A percentile compares a stretch with the other conserved stretches of the same genome.
Evolutionary conservation across 1,140 invertebrate species (phyloP).

Genomic region (Potamilus streckersoni): DNA sequence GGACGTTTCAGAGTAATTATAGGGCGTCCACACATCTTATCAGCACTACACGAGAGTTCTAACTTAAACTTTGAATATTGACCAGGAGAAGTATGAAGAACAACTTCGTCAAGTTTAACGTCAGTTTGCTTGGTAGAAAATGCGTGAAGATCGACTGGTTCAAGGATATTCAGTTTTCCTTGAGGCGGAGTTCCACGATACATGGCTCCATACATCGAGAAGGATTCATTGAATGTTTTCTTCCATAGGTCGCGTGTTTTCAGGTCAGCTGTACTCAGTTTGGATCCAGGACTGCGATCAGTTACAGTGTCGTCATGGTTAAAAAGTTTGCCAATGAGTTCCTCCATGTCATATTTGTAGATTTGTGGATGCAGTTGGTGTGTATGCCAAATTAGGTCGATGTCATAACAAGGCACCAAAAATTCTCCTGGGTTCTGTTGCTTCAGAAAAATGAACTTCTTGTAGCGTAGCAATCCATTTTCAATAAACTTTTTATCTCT

Average conservation of each 20-base stretch:
- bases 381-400: constrained; percentile 70
- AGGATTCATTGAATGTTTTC: constrained; percentile 50
- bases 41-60: too few species aligned
- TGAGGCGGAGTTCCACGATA: constrained; percentile 56
- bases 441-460: constrained; percentile 69
- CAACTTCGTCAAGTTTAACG: background rate
- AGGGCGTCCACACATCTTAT: too few species aligned
- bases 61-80: too few species aligned
- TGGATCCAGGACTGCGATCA: constrained; percentile 58
- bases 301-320: constrained; percentile 9
- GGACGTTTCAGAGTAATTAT: too few species aligned
- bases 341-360: constrained; percentile 66
- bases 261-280: constrained; percentile 53
- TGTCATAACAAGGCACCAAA: constrained; percentile 71
- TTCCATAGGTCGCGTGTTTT: constrained; percentile 55
- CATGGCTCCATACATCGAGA: constrained; percentile 62
- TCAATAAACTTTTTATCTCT: constrained; percentile 65
- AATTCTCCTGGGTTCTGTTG: constrained; percentile 64
- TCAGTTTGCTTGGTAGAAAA: background rate
- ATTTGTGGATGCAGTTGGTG: constrained; percentile 68
- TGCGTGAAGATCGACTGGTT: constrained; percentile 10
- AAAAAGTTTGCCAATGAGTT: constrained; percentile 58
- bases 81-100: background rate
- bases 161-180: constrained; percentile 40
- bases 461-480: constrained; percentile 66